Evolutionary conservation across 1,140 invertebrate species (phyloP).

Genomic region (Drosophila orena): DNA sequence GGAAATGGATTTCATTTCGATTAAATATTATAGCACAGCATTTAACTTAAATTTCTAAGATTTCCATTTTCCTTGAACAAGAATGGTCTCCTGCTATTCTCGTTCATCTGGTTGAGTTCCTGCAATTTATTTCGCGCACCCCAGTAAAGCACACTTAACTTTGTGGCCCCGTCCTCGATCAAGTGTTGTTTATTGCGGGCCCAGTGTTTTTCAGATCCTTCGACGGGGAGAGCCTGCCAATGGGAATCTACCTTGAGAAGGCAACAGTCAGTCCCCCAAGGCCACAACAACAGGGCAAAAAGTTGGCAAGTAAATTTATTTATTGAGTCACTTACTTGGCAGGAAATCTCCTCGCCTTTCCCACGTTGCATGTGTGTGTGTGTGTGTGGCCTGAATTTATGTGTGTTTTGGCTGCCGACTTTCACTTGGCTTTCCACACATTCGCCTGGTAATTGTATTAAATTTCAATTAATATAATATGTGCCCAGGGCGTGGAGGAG

Average conservation of each 20-base stretch:
- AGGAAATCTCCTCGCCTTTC: conserved; percentile 19
- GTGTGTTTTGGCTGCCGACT: conserved; percentile 59
- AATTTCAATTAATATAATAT: conserved; percentile 78
- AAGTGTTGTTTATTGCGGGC: conserved; percentile 37
- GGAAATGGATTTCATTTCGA: no score
- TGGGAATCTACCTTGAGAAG: conserved; percentile 39
- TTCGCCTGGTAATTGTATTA: conserved; percentile 72
- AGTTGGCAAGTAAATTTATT: conserved; percentile 71
- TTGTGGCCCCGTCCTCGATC: conserved; percentile 18
- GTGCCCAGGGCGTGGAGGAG: conserved; percentile 15
- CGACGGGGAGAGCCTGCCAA: conserved; percentile 3
- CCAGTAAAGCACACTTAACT: conserved; percentile 34
- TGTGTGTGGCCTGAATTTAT: conserved; percentile 50
- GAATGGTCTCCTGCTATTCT: conserved; percentile 9
- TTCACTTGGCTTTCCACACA: conserved; percentile 56
- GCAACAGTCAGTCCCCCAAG: conserved; percentile 52
- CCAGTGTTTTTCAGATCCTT: conserved; percentile 41
- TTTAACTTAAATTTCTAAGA: neutral
- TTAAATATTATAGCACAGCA: no score
- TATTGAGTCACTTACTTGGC: conserved; percentile 75
- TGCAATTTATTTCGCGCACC: conserved; percentile 23
- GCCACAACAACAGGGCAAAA: conserved; percentile 21
- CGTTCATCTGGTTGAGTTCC: conserved; percentile 29
- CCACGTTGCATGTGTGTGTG: conserved; percentile 8
- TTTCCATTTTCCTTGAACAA: neutral